Percentiles rank a stretch among this genome's conserved stretches.
Evolutionary conservation across 2,888 invertebrate genomes (phyloP).

Genomic region (Lasiommata megera): DNA sequence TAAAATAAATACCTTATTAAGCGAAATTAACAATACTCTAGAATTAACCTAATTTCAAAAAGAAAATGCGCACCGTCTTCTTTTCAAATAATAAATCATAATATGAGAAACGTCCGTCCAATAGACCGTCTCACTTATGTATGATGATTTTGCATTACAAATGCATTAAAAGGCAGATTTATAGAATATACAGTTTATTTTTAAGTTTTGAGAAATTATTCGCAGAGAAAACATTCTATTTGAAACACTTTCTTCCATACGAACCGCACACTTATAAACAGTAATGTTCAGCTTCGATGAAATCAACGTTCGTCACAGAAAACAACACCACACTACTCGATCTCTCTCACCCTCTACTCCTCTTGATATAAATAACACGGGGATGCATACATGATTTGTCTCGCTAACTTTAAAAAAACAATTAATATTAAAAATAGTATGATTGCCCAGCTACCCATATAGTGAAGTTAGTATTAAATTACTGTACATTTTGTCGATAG

Average conservation of each 20-base stretch:
- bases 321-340: conserved; percentile 48
- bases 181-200: conserved; percentile 62
- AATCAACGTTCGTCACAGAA: conserved; percentile 33
- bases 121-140: conserved; percentile 40
- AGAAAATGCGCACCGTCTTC: conserved; percentile 68
- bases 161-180: conserved; percentile 75
- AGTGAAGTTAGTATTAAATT: conserved; percentile 76
- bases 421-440: conserved; percentile 73
- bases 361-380: conserved; percentile 52
- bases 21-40: conserved; percentile 73
- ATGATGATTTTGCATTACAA: conserved; percentile 50
- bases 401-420: conserved; percentile 54
- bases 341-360: conserved; percentile 47
- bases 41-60: conserved; percentile 59
- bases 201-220: conserved; percentile 50
- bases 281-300: conserved; percentile 27
- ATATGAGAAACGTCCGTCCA: conserved; percentile 29
- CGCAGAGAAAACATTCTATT: conserved; percentile 37
- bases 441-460: conserved; percentile 80
- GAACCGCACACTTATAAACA: conserved; percentile 36
- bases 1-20: conserved; percentile 80
- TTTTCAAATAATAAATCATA: conserved; percentile 29
- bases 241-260: conserved; percentile 35
- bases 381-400: conserved; percentile 64
- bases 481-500: conserved; percentile 73